A percentile compares a stretch with the other conserved stretches of the same genome.
Conservation (phyloP, 1,140 invertebrate species). For the Oscheius sp. region DNA sequence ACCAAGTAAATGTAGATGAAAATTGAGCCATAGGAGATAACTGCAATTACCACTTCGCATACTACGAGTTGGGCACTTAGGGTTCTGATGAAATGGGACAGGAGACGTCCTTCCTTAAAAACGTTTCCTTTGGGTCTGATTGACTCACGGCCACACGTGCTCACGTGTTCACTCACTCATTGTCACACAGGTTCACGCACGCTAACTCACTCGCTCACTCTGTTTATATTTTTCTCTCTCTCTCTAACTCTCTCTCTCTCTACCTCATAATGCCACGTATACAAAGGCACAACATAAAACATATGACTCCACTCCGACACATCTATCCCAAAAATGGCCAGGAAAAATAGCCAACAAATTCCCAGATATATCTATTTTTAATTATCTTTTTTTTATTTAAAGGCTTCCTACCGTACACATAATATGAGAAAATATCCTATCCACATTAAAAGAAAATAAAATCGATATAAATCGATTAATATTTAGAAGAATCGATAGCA, state of each 20-base stretch:
- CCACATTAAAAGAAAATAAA: conserved; percentile 5
- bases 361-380: conserved; percentile 1
- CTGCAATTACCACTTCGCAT: conserved; percentile 3
- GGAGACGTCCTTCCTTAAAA: conserved; percentile 7
- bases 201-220: too few species aligned
- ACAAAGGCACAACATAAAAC: conserved; percentile 12
- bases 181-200: not conserved
- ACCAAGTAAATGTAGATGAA: conserved; percentile 21
- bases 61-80: conserved; percentile 6
- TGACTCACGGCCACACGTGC: too few species aligned
- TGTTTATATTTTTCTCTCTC: too few species aligned
- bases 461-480: conserved; percentile 21
- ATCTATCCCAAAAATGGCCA: not conserved
- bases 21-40: conserved; percentile 7
- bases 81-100: not conserved
- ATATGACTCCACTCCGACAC: not conserved
- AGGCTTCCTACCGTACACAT: conserved; percentile 5
- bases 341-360: conserved; percentile 1
- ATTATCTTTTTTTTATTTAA: too few species aligned
- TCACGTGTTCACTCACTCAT: too few species aligned
- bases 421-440: conserved; percentile 2
- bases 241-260: too few species aligned
- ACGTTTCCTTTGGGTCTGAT: too few species aligned
- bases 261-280: conserved; percentile 28
- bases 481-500: conserved; percentile 19